Evolutionary conservation across 2,797 vertebrate genomes (phyloP), one percentile per base, ranked within the genome.

Genomic region (Pampus argenteus): DNA sequence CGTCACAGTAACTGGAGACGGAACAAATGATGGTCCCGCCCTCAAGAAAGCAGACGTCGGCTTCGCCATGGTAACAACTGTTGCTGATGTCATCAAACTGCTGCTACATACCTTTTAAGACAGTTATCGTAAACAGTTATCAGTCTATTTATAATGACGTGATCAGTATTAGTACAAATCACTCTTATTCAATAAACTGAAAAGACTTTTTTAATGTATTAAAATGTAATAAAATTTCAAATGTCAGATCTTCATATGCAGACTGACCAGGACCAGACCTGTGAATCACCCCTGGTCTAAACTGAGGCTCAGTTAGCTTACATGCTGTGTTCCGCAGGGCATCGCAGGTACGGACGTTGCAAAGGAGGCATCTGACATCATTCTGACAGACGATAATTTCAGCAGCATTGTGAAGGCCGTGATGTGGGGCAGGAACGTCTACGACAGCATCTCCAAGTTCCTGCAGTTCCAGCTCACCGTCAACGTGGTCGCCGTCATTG

Each of bases 11-110:
- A 99, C 98, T 0, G 98, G 98, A 25, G 98, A 99, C 1, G 98
- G 98, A 76, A 99, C 98, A 73, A 99, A 99, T 2, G 98, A 99
- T 2, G 98, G 98, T 18, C 98, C 98, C 17, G 98, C 98, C 0
- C 94, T 99, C 81, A 99, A 99, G 92, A 99, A 99, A 89, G 98
- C 98, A 0, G 98, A 99, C 17, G 97, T 99, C 78, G 98, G 98
- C 82, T 99, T 99, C 81, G 98, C 98, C 72, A 99, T 99, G 98
- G 98, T 99, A 96, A 81, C 15, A 0, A 48, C 0, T 28, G 17
- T 11, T 1, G 1, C 23, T 26, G 6, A 6, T 40, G 40, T 31
- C 28, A 49, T 28, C 20, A 52, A 22, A 71, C 9, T 22, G 34
- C 23, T 71, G 14, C 22, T 38, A 22, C 18, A n/a, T 3, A 10